A percentile compares a stretch with the other conserved stretches of the same genome.
phyloP scores from a whole-genome alignment of 2,888 invertebrate genomes.

The Acrobeloides nanus region DNA sequence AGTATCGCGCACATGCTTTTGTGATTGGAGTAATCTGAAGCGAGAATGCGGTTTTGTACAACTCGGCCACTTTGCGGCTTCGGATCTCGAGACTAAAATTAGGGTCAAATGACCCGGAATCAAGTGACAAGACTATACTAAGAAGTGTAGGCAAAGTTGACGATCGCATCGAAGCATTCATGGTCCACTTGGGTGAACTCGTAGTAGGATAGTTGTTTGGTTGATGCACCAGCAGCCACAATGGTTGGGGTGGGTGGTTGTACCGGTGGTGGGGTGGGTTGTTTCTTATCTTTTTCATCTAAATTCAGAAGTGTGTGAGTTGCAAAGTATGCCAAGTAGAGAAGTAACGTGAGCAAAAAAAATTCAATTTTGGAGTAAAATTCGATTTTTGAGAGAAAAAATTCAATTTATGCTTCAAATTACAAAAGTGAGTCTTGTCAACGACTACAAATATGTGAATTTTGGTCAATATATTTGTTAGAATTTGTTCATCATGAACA shows the following conservation, averaged over 20 bases:
- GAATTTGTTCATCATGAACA: too few species aligned
- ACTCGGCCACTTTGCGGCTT: slow-evolving; percentile 64
- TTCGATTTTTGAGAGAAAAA: too few species aligned
- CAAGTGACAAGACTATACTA: slow-evolving; percentile 54
- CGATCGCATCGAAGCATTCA: slow-evolving; percentile 67
- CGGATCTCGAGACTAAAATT: slow-evolving; percentile 59
- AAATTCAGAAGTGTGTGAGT: too few species aligned
- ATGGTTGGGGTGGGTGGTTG: slow-evolving; percentile 4
- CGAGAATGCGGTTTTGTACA: slow-evolving; percentile 72
- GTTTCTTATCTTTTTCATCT: slow-evolving; percentile 4
- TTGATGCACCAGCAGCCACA: too few species aligned
- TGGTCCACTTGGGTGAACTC: slow-evolving; percentile 60
- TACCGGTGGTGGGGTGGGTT: slow-evolving; percentile 6
- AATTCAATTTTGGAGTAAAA: too few species aligned
- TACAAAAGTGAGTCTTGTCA: too few species aligned
- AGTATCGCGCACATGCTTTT: slow-evolving; percentile 66
- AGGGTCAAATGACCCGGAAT: slow-evolving; percentile 14
- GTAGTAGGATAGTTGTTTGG: slow-evolving; percentile 34
- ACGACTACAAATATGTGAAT: too few species aligned
- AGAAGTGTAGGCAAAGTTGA: slow-evolving; percentile 77
- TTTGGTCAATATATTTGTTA: too few species aligned
- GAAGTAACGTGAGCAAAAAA: too few species aligned
- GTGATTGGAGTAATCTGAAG: slow-evolving; percentile 68
- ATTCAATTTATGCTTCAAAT: too few species aligned
- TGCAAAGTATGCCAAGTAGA: too few species aligned